Evolutionary conservation across 2,888 invertebrate species (phyloP), one percentile per base, ranked within the genome.

Genomic region (Julus scandinavius): DNA sequence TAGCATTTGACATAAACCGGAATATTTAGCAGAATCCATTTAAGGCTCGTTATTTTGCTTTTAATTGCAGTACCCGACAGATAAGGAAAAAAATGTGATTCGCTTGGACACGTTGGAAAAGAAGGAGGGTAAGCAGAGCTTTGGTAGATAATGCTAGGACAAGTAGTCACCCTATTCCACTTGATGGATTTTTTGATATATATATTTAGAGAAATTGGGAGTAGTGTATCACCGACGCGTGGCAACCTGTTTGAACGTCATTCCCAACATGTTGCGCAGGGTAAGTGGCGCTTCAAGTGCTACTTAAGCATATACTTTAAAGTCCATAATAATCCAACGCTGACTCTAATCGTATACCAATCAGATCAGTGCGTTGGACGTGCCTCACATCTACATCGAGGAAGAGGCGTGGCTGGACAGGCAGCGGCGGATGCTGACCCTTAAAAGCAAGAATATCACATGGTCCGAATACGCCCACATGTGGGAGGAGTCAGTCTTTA

Each of bases 171-270:
- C 15, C 38, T 85, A 13, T 2, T 86, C n/a, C 17, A 29, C 41
- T 45, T 4, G 45, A 49, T 15, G 4, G 13, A 86, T 86, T 13
- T 40, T 84, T 15, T 20, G 1, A 11, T 13, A 11, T 85, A 13
- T 38, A 29, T 41, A 3, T 15, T 11, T 41, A 45, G 41, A 86
- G 13, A 45, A 29, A 49, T 20, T n/a, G 17, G 86, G 86, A 13
- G 86, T 86, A 5, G 86, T 45, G n/a, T 86, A 86, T n/a, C 86
- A 86, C n/a, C 86, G 86, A 2, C 86, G 86, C 11, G n/a, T 86
- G 29, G 86, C 86, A 5, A 50, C 45, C 40, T 86, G 86, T n/a
- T 86, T 86, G 49, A 86, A 86, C 49, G 86, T 86, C 49, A 45
- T 86, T 41, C 86, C 86, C 20, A 86, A 86, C 49, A 49, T 86